phyloP scores from a whole-genome alignment of 2,888 invertebrate species.

The Sarcophaga carnaria region DNA sequence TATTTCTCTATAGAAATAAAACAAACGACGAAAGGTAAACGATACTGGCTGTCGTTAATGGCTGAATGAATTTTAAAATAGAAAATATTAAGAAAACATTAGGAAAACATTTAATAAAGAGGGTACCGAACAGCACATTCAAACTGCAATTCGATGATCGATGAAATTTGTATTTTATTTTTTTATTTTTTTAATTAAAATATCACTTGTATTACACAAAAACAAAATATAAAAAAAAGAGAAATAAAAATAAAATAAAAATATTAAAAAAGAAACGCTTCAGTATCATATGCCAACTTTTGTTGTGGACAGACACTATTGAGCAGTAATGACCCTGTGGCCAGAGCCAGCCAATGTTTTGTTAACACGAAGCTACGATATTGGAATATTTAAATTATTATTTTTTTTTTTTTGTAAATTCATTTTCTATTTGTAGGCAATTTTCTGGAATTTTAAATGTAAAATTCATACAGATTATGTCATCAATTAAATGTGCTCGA shows the following conservation, averaged over 20 bases:
- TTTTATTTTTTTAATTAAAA: not conserved
- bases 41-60: constrained; percentile 24
- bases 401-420: no score
- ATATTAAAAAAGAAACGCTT: not conserved
- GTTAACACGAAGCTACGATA: no score
- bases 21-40: constrained; percentile 18
- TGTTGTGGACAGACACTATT: not conserved
- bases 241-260: not conserved
- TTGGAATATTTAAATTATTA: no score
- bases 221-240: constrained; percentile 9
- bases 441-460: no score
- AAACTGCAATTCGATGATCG: not conserved
- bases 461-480: no score
- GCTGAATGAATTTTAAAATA: constrained; percentile 46
- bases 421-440: no score
- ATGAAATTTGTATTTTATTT: not conserved
- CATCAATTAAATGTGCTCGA: not conserved
- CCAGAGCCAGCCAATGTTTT: no score
- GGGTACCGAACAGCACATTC: constrained; percentile 18
- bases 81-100: constrained; percentile 40
- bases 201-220: constrained; percentile 38
- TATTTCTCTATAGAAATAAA: constrained; percentile 3
- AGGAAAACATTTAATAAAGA: constrained; percentile 6
- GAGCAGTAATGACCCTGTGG: constrained; percentile 12
- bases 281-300: constrained; percentile 21